Evolutionary conservation across 2,888 invertebrate genomes (phyloP).

Genomic region (Trichogramma evanescens): DNA sequence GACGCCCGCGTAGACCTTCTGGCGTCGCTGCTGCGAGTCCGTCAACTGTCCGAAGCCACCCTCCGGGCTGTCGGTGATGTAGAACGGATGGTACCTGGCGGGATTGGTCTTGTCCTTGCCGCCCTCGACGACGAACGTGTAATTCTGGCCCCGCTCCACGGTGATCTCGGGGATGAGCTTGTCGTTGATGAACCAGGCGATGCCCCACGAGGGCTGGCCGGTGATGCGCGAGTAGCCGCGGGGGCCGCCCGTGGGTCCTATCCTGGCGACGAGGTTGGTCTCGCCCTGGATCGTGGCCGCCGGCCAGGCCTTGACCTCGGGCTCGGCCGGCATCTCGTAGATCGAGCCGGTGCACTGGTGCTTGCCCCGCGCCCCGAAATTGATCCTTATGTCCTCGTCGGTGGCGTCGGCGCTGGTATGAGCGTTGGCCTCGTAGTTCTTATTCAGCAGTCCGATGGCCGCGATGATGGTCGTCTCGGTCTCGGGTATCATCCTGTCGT

Average conservation of each 20-base stretch:
- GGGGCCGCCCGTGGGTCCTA: constrained; percentile 78
- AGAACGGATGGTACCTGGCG: constrained; percentile 84
- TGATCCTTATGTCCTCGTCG: constrained; percentile 66
- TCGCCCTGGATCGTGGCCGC: constrained; percentile 55
- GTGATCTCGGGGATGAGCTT: constrained; percentile 81
- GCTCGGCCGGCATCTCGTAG: constrained; percentile 55
- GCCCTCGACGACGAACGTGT: constrained; percentile 80
- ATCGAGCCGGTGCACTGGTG: constrained; percentile 66
- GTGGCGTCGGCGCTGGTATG: constrained; percentile 70
- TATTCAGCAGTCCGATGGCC: constrained; percentile 79
- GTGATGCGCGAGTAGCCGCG: constrained; percentile 76
- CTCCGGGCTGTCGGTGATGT: constrained; percentile 78
- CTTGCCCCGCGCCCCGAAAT: constrained; percentile 65
- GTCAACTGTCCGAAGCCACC: constrained; percentile 80
- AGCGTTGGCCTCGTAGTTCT: constrained; percentile 73
- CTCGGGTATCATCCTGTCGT: constrained; percentile 65
- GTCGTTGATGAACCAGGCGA: constrained; percentile 90
- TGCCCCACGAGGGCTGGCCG: constrained; percentile 76
- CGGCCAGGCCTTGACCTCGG: constrained; percentile 63
- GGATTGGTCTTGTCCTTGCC: constrained; percentile 74
- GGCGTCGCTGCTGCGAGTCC: constrained; percentile 61
- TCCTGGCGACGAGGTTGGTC: constrained; percentile 64
- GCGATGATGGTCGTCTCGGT: constrained; percentile 75
- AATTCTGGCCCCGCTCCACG: constrained; percentile 78
- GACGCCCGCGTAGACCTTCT: constrained; percentile 76